Evolutionary conservation across 1,140 invertebrate genomes (phyloP).

Genomic region (Galendromus occidentalis): DNA sequence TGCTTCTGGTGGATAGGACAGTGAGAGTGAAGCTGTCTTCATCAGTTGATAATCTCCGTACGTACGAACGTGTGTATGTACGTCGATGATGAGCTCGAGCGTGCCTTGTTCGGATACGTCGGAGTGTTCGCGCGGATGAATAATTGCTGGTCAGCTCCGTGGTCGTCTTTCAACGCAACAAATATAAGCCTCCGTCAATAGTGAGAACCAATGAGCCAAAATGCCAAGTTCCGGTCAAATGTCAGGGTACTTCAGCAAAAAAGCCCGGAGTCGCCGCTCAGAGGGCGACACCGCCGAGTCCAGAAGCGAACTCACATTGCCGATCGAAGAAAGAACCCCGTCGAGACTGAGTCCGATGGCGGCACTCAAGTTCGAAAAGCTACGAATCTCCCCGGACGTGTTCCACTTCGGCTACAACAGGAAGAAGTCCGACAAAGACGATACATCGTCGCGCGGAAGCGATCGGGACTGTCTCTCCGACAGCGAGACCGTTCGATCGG

Average conservation of each 20-base stretch:
- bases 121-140: no score
- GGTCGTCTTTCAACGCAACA: no score
- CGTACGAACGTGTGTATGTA: no score
- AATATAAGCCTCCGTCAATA: no score
- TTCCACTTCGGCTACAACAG: constrained; percentile 1
- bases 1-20: no score
- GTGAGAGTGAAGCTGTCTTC: no score
- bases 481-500: neutral
- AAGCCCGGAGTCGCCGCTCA: constrained; percentile 1
- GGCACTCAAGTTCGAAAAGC: constrained; percentile 6
- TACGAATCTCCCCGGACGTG: neutral
- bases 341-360: neutral
- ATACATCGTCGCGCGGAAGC: neutral
- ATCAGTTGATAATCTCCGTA: no score
- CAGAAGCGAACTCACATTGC: neutral
- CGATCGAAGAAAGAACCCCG: neutral
- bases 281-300: neutral
- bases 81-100: no score
- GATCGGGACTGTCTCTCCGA: neutral
- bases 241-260: neutral
- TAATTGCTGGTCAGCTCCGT: no score
- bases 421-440: neutral
- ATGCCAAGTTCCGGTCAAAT: neutral
- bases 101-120: no score
- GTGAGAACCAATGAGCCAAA: no score